phyloP scores from a whole-genome alignment of 2,888 invertebrate genomes.

The Alentia gelatinosa region DNA sequence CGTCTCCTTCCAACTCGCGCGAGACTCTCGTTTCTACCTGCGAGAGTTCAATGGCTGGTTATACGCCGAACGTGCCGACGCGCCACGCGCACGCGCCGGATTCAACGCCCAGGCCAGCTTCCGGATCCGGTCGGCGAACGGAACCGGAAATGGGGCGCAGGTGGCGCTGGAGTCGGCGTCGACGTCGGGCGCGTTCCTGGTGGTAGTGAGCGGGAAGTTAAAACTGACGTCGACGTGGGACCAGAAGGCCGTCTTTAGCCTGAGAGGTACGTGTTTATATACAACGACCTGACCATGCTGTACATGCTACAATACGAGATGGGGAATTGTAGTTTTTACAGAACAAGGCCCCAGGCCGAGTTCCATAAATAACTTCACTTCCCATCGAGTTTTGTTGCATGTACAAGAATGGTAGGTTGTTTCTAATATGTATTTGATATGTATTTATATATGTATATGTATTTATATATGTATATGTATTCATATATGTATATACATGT shows the following conservation, averaged over 20 bases:
- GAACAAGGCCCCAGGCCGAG: no score
- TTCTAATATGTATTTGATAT: no score
- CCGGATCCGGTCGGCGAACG: background rate
- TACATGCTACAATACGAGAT: no score
- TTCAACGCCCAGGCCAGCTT: background rate
- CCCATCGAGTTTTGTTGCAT: no score
- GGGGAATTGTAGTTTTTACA: no score
- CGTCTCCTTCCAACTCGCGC: conserved; percentile 9
- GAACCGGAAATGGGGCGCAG: background rate
- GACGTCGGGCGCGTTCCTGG: background rate
- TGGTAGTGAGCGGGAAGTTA: background rate
- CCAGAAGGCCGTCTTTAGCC: background rate
- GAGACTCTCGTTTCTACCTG: background rate
- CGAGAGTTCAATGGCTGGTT: background rate
- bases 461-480: no score
- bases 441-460: no score
- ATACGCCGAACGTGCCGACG: background rate
- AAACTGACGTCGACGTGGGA: background rate
- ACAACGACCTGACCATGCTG: no score
- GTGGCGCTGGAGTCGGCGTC: background rate
- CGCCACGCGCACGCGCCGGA: background rate
- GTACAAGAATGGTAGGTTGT: no score
- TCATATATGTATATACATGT: no score
- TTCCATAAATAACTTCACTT: no score
- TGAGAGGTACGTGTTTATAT: background rate